phyloP scores from a whole-genome alignment of 2,888 invertebrate genomes.

The Chelonus formosanus region DNA sequence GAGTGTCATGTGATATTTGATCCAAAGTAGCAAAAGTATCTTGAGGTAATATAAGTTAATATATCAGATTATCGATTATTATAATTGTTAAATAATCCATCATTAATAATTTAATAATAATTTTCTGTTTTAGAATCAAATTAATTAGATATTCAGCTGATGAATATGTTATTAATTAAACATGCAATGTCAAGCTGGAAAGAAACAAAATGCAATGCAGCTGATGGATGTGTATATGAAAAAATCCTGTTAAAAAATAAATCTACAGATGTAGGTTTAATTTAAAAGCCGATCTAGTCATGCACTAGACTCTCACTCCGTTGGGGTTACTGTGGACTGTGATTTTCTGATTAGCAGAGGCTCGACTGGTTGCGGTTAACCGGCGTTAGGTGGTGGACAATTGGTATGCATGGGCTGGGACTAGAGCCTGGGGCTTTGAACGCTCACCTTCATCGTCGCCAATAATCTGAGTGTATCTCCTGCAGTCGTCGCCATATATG shows the following conservation, averaged over 20 bases:
- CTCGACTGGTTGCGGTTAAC: slow-evolving; percentile 64
- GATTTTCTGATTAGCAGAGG: slow-evolving; percentile 64
- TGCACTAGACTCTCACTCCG: slow-evolving; percentile 41
- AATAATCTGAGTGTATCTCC: slow-evolving; percentile 13
- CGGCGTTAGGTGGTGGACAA: slow-evolving; percentile 63
- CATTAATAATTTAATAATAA: no score
- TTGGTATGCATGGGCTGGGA: slow-evolving; percentile 66
- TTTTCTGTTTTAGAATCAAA: no score
- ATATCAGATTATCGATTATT: no score
- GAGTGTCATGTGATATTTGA: no score
- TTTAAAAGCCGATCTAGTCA: slow-evolving; percentile 1
- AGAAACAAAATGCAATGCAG: no score
- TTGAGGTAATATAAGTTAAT: no score
- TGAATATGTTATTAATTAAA: no score
- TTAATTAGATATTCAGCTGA: no score
- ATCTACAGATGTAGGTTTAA: not conserved
- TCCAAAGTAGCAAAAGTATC: no score
- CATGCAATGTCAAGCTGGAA: no score
- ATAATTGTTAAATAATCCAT: no score
- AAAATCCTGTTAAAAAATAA: slow-evolving; percentile 2
- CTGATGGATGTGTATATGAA: not conserved
- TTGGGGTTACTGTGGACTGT: slow-evolving; percentile 59
- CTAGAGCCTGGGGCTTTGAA: slow-evolving; percentile 38
- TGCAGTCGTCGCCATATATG: not conserved
- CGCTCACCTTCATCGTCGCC: slow-evolving; percentile 16